Evolutionary conservation across 2,113 vertebrate genomes (phyloP), one percentile per base, ranked within the genome.

Genomic region (Xenopus laevis): DNA sequence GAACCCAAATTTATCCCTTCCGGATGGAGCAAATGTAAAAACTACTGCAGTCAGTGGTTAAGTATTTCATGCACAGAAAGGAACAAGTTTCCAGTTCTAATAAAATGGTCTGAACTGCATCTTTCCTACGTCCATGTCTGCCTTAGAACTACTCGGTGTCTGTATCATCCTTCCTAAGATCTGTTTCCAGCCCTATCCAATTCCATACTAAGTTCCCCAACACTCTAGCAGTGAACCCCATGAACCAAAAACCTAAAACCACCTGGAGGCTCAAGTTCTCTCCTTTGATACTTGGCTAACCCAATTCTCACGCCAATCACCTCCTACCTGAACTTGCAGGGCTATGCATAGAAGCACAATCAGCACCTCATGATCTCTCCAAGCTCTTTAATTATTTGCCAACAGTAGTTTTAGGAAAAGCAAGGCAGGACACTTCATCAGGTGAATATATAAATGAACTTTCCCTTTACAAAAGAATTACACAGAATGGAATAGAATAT

Each of bases 151-250:
- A 55, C 1, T 4, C 40, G 46, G 33, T 16, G 17, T 16, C 27
- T 64, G 7, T 12, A 46, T 65, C 18, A 18, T 44, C 15, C 64
- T 46, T 45, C 17, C 33, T 13, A 44, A 20, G 33, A 23, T 47
- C 44, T 13, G 4, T 58, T 60, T 71, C 58, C 18, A 17, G n/a
- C 44, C 27, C 13, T 60, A 74, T 74, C 57, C 18, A 10, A 60
- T 74, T 47, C 23, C 64, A 68, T 13, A 67, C 68, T 68, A 61
- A 59, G 47, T 74, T 62, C 57, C 70, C 70, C 17, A n/a, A 52
- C n/a, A 5, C 40, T 59, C 21, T 16, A 18, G 0, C 53, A 16
- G 2, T 67, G 53, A 74, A 74, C 71, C 61, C 30, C 53, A 55
- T 55, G 53, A 55, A 16, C 53, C 16, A 4, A 50, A 68, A 68